phyloP scores from a whole-genome alignment of 2,797 vertebrate species.

The Pelochelys cantorii region DNA sequence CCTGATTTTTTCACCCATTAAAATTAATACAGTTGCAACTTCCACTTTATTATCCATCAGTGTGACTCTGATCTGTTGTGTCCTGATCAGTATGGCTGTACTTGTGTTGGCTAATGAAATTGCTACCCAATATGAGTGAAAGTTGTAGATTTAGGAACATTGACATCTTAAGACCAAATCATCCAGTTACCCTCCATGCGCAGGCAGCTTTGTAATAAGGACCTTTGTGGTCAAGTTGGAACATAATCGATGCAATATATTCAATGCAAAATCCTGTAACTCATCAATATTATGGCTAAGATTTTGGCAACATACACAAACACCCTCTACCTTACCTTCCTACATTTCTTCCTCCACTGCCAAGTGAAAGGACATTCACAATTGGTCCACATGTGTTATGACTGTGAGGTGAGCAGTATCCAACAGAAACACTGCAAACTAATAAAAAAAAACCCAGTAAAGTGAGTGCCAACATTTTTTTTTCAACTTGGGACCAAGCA shows the following conservation, averaged over 20 bases:
- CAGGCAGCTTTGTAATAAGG: background rate
- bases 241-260: background rate
- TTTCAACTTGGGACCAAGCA: background rate
- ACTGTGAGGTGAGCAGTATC: background rate
- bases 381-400: background rate
- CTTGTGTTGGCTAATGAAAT: background rate
- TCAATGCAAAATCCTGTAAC: background rate
- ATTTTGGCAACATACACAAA: background rate
- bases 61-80: fast-evolving
- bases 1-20: background rate
- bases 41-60: background rate
- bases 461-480: background rate
- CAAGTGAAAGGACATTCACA: background rate
- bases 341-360: no score
- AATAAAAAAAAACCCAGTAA: background rate
- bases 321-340: background rate
- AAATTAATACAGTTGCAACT: background rate
- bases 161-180: background rate
- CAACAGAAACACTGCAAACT: background rate
- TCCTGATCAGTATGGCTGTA: background rate
- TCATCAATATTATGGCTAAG: background rate
- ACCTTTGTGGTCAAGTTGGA: background rate
- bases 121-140: background rate
- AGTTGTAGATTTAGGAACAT: background rate
- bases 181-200: background rate